These are phyloP conservation scores for Antechinus flavipes DNA, from an alignment of 2,113 vertebrate species.

Conservation along the genomic window DNA sequence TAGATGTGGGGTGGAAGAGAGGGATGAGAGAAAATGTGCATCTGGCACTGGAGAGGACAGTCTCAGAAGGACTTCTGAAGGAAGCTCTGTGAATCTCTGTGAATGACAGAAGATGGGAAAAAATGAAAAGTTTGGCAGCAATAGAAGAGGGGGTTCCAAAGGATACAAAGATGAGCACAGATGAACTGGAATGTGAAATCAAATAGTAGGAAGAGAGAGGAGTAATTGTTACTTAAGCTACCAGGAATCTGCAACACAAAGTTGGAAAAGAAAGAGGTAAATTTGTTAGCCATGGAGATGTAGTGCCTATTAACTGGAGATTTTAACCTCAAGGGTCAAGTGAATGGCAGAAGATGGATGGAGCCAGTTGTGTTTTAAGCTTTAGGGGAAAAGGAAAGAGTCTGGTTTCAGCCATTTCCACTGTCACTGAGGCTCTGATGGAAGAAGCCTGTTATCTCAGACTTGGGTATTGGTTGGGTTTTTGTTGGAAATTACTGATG, in stretches of 20 bases:
- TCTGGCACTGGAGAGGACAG: not conserved
- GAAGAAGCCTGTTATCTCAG: not conserved
- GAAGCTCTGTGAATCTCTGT: not conserved
- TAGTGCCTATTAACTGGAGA: not conserved
- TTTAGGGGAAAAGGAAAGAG: not conserved
- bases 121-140: not conserved
- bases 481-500: not conserved
- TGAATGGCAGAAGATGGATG: not conserved
- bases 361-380: not conserved
- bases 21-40: not conserved
- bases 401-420: not conserved
- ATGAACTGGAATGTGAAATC: not conserved
- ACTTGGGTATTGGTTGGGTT: not conserved
- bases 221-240: not conserved
- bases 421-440: not conserved
- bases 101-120: not conserved
- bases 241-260: not conserved
- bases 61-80: not conserved
- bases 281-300: not conserved
- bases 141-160: not conserved
- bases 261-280: not conserved
- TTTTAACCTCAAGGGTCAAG: not conserved
- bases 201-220: not conserved
- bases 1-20: not conserved
- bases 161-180: not conserved